Percentiles rank a stretch among this genome's conserved stretches.
These are phyloP conservation scores for Halichoeres trimaculatus DNA, from an alignment of 2,113 vertebrate genomes.

Conservation along the genomic window DNA sequence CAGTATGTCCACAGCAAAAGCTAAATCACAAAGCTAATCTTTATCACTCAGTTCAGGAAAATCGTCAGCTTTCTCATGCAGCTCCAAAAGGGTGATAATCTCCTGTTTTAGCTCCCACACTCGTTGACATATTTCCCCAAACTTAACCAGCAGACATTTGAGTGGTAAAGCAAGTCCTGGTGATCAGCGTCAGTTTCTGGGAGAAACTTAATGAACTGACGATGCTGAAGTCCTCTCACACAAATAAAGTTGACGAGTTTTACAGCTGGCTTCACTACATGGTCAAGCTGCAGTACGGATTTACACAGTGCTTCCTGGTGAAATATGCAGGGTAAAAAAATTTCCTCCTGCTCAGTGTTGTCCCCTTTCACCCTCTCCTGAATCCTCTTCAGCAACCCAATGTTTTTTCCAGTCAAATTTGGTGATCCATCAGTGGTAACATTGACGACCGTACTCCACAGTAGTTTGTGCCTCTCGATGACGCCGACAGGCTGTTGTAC, in stretches of 20 bases:
- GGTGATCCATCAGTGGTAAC: constrained; percentile 58
- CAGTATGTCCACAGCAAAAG: constrained; percentile 27
- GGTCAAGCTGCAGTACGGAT: too few species aligned
- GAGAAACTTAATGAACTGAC: constrained; percentile 17
- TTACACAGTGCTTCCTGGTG: neutral
- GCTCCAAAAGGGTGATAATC: constrained; percentile 11
- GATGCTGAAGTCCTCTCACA: constrained; percentile 16
- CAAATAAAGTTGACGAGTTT: constrained; percentile 16
- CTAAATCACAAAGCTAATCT: constrained; percentile 22
- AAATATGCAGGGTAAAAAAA: neutral
- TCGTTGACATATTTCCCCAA: constrained; percentile 12
- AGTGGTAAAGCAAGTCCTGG: too few species aligned
- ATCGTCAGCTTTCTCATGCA: neutral
- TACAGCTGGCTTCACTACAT: constrained; percentile 11
- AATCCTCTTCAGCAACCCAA: constrained; percentile 33
- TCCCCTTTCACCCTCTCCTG: too few species aligned
- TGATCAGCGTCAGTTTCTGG: too few species aligned
- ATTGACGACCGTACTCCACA: constrained; percentile 43
- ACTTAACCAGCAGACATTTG: constrained; percentile 14
- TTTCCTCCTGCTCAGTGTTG: neutral
- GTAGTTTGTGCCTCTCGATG: constrained; percentile 32
- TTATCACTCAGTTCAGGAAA: constrained; percentile 23
- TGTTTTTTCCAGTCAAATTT: constrained; percentile 42
- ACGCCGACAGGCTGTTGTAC: constrained; percentile 22
- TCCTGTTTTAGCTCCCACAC: constrained; percentile 35